Base-by-base conservation (phyloP, 2,797 vertebrate genomes). In the Artibeus lituratus region DNA sequence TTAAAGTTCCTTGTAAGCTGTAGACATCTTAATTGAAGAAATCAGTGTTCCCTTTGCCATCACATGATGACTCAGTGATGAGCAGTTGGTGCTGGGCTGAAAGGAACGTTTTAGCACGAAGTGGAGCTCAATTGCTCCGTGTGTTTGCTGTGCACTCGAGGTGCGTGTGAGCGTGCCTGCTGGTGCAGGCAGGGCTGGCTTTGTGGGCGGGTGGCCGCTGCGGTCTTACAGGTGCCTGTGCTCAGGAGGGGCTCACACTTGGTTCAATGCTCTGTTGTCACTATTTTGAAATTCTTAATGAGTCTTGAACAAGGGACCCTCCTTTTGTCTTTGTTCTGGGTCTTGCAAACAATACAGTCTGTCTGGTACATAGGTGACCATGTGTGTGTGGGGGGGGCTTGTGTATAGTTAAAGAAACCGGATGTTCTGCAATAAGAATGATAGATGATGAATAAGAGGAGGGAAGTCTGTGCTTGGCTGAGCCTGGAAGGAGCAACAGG, bases 181-280 rank as follows among this genome's bases (percentile, higher is more conserved):
- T 4, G 5, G 42, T 0, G 8, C 10, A 0, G 2, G 10, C 39
- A 10, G 5, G 39, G 22, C 11, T 8, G 18, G 7, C 12, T 49
- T 18, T 57, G 1, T 4, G 53, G 16, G 3, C 2, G 4, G 29
- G 39, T 0, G 15, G 7, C 9, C 32, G 21, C 3, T 1, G 4
- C 4, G 19, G 4, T 42, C 51, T 16, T 11, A 10, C 0, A 32
- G 26, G 5, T 0, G 3, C 44, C 44, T 5, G 3, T 4, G 15
- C 53, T n/a, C 57, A 29, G n/a, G 67, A 83, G 14, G 11, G 29
- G 21, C 1, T 49, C 1, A 0, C 0, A 1, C 3, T 39, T 44
- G 35, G 3, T 26, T 72, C 51, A 37, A 51, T 14, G 7, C 32
- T n/a, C 44, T 53, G 26, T n/a, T 2, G 42, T 32, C 0, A 0